Percentiles rank a stretch among this genome's conserved stretches.
phyloP scores from a whole-genome alignment of 2,113 vertebrate genomes.

The Sceloporus tristichus region DNA sequence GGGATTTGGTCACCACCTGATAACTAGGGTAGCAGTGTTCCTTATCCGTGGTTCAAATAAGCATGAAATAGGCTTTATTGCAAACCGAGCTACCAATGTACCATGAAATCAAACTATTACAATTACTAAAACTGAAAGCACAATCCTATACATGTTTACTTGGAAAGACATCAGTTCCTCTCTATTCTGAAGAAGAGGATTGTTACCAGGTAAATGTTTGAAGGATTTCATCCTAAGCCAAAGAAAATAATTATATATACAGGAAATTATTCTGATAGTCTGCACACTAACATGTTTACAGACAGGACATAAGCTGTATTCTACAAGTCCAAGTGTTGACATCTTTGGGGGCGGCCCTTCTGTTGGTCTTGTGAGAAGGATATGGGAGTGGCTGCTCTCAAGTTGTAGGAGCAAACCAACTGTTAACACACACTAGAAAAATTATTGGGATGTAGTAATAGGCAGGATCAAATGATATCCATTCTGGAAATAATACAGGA shows the following conservation, averaged over 20 bases:
- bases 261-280: neutral
- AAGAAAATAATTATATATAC: neutral
- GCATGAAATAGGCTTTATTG: neutral
- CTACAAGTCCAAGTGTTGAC: neutral
- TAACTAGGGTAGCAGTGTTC: neutral
- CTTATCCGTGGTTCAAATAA: neutral
- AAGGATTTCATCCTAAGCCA: neutral
- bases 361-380: too few species aligned
- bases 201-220: neutral
- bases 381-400: too few species aligned
- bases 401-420: too few species aligned
- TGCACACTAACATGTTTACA: neutral
- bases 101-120: conserved; percentile 2
- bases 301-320: neutral
- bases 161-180: neutral
- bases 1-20: neutral
- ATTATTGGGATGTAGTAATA: too few species aligned
- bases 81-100: neutral
- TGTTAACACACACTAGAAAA: too few species aligned
- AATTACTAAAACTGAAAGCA: neutral
- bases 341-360: too few species aligned
- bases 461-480: neutral
- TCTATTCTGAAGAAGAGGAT: neutral
- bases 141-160: neutral
- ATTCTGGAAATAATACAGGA: neutral